These are phyloP conservation scores for Rhincodon typus DNA, from an alignment of 2,797 vertebrate genomes.

Conservation along the genomic window DNA sequence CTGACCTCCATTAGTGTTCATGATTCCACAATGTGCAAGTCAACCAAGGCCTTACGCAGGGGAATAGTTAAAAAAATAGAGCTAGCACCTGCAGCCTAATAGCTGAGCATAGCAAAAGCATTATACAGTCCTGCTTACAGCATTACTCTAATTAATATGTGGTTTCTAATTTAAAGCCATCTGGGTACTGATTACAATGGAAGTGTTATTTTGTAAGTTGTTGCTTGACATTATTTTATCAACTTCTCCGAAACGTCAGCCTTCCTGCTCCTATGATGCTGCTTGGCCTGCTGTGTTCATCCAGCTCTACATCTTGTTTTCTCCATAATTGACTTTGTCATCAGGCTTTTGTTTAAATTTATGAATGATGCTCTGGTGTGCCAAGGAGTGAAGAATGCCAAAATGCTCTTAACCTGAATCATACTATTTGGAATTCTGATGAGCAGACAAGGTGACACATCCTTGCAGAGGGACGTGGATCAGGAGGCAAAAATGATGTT, in stretches of 20 bases:
- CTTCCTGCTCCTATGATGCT: no score
- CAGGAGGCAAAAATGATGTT: not conserved
- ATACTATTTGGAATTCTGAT: not conserved
- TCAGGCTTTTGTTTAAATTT: not conserved
- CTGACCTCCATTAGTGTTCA: conserved; percentile 22
- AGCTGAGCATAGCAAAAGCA: not conserved
- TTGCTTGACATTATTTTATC: not conserved
- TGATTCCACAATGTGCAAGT: not conserved
- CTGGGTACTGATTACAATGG: not conserved
- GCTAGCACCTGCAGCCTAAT: not conserved
- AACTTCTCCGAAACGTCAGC: not conserved
- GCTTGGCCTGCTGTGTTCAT: no score
- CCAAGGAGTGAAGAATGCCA: not conserved
- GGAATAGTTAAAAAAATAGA: conserved; percentile 2
- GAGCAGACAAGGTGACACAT: no score
- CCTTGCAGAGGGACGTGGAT: no score
- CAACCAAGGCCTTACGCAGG: not conserved
- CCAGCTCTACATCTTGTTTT: no score
- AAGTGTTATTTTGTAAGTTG: not conserved
- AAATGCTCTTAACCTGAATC: not conserved
- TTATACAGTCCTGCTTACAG: not conserved
- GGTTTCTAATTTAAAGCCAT: not conserved
- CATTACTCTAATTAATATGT: not conserved
- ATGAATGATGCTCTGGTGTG: not conserved
- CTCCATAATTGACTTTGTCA: conserved; percentile 11